Evolutionary conservation across 2,797 vertebrate species (phyloP), one percentile per base, ranked within the genome.

Genomic region (Australoheros facetus): DNA sequence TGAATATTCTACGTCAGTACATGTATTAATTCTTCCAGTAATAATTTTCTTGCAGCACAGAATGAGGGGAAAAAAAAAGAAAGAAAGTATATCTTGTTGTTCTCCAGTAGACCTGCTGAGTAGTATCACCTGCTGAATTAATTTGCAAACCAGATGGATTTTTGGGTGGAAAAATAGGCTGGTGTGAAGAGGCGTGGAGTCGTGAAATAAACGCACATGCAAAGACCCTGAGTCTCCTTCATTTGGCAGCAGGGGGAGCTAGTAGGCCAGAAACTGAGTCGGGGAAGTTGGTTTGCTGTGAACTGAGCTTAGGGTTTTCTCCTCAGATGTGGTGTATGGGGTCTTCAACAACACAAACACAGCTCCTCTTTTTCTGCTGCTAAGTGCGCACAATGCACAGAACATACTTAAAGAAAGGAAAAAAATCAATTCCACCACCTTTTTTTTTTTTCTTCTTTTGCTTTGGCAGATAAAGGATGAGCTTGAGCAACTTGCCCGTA

Each of bases 171-270:
- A 56, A 77, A 77, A 79, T 19, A 71, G 78, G 87, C 87, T 82
- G 70, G 81, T 82, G 72, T 83, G 37, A 79, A 73, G 73, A 85
- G 56, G 60, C 58, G 71, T 72, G 59, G 26, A 60, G 73, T 17
- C 69, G 69, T 45, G 70, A 72, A 83, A 56, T 60, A 69, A 66
- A 73, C 28, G 17, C 60, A 13, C 3, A 51, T 48, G 45, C 21
- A 56, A 60, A 78, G n/a, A 9, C 7, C 57, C 23, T 57, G 9
- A n/a, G n/a, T 14, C 2, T 57, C 39, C 14, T 34, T 3, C 28
- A 30, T 19, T 4, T 48, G 77, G 75, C 94, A 95, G 90, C 92
- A 95, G 95, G 95, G 93, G 95, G 94, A 56, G 95, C 94, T 95
- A 89, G 91, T 87, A 73, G 85, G 92, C 92, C 88, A 91, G 85